These are phyloP conservation scores for Drosophila tristis DNA, from an alignment of 1,140 invertebrate species.

Conservation along the genomic window DNA sequence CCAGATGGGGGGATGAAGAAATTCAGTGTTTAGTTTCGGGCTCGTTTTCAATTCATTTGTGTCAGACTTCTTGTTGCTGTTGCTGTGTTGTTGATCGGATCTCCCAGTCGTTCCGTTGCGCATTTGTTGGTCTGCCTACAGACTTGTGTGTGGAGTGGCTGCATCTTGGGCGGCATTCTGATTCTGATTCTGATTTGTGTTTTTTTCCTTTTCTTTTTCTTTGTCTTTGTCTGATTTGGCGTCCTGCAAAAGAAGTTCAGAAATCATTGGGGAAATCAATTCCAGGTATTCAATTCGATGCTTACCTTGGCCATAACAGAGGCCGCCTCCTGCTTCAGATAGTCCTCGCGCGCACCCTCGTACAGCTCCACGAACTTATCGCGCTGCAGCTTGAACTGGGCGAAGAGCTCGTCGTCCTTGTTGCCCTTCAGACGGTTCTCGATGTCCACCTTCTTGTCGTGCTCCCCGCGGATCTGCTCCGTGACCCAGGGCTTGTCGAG, in stretches of 20 bases:
- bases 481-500: conserved; percentile 83
- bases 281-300: background rate
- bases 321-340: conserved; percentile 78
- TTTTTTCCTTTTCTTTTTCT: conserved; percentile 46
- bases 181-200: conserved; percentile 72
- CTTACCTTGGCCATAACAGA: conserved; percentile 77
- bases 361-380: conserved; percentile 82
- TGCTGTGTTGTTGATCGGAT: conserved; percentile 32
- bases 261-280: no score
- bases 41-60: background rate
- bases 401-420: conserved; percentile 82
- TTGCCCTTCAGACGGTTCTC: conserved; percentile 82
- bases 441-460: conserved; percentile 76
- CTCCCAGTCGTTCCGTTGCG: conserved; percentile 37
- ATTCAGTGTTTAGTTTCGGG: background rate
- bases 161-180: conserved; percentile 65
- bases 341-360: conserved; percentile 68
- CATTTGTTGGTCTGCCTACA: conserved; percentile 37
- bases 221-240: conserved; percentile 75
- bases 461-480: conserved; percentile 70
- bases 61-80: conserved; percentile 3
- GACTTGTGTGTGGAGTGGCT: conserved; percentile 62
- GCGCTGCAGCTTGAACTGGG: conserved; percentile 80
- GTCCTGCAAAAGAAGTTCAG: conserved; percentile 59
- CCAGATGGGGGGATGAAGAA: no score